Percentiles rank a stretch among this genome's conserved stretches.
These are phyloP conservation scores for Conomelus anceps DNA, from an alignment of 2,888 invertebrate genomes.

Conservation along the genomic window DNA sequence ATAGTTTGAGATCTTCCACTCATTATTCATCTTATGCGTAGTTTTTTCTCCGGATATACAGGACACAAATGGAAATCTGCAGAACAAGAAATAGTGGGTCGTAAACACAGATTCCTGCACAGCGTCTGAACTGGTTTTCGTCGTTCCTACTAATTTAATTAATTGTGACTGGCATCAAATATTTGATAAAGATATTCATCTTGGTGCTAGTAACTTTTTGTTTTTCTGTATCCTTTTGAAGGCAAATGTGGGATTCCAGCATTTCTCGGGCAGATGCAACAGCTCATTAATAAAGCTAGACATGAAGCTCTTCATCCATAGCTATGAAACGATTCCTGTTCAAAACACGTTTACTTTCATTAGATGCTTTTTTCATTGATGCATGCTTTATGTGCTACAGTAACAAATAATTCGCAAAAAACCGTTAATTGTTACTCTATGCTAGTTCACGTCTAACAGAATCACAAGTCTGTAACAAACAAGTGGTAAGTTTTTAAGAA, in stretches of 20 bases:
- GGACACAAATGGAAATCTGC: not conserved
- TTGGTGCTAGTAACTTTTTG: not conserved
- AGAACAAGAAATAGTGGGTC: not conserved
- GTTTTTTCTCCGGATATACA: not conserved
- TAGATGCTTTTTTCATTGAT: too few relatives aligned
- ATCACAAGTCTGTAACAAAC: too few relatives aligned
- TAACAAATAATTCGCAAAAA: too few relatives aligned
- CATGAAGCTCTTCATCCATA: not conserved
- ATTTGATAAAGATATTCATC: not conserved
- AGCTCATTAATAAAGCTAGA: not conserved
- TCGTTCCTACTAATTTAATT: not conserved
- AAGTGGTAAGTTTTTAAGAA: too few relatives aligned
- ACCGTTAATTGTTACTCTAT: too few relatives aligned
- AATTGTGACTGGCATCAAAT: not conserved
- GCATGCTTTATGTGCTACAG: too few relatives aligned
- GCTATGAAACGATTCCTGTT: not conserved
- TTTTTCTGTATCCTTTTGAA: not conserved
- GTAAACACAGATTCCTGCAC: not conserved
- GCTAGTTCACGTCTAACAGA: too few relatives aligned
- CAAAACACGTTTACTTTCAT: not conserved
- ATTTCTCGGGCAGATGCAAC: not conserved
- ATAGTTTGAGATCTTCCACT: not conserved
- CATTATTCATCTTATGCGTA: not conserved
- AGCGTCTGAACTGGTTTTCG: not conserved
- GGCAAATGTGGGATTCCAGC: not conserved